phyloP scores from a whole-genome alignment of 2,113 vertebrate species.

The Rhinoderma darwinii region DNA sequence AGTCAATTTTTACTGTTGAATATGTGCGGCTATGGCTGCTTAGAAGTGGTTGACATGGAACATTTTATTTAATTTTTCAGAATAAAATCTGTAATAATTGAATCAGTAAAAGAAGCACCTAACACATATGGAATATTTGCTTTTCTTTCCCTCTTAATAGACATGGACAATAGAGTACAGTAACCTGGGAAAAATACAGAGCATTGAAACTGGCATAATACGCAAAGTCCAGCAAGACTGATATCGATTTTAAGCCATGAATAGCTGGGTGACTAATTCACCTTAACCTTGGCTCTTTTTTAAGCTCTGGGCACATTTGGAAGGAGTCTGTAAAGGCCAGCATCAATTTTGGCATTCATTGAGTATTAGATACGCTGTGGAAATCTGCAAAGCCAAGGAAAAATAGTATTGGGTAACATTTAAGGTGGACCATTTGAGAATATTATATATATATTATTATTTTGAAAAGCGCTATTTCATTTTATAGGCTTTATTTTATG shows the following conservation, averaged over 20 bases:
- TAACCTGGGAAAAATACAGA: not conserved
- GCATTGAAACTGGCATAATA: not conserved
- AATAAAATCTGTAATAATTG: not conserved
- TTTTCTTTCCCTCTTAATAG: not conserved
- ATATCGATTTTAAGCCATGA: not conserved
- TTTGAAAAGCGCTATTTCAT: not conserved
- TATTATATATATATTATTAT: not conserved
- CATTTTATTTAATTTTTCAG: not conserved
- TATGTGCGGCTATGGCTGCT: not conserved
- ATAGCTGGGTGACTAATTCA: not conserved
- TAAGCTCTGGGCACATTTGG: not conserved
- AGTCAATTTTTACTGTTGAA: not conserved
- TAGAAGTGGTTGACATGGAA: not conserved
- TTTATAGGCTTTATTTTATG: not conserved
- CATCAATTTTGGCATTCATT: not conserved
- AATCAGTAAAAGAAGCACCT: not conserved
- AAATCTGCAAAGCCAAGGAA: not conserved
- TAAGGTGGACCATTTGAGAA: not conserved
- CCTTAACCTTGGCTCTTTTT: not conserved
- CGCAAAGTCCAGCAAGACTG: not conserved
- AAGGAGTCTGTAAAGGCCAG: not conserved
- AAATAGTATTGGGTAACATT: not conserved
- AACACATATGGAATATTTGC: not conserved
- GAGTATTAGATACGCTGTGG: conserved; percentile 4
- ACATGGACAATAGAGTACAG: not conserved